phyloP scores from a whole-genome alignment of 2,888 invertebrate species.

The Dryobotodes eremita region DNA sequence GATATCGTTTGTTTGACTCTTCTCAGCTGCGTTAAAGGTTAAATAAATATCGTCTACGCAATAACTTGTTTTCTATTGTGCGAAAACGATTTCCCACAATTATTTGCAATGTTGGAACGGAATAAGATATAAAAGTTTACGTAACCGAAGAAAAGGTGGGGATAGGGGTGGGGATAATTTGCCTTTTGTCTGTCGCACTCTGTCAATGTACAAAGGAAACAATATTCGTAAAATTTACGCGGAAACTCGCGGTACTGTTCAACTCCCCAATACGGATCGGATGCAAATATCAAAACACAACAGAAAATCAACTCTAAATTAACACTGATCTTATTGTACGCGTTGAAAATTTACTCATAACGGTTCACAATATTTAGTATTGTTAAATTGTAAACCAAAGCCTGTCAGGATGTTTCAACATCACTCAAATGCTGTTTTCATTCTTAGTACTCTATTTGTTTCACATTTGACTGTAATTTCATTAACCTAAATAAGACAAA shows the following conservation, averaged over 20 bases:
- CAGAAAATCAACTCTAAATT: slow-evolving; percentile 63
- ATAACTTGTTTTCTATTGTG: slow-evolving; percentile 36
- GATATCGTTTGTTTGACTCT: slow-evolving; percentile 49
- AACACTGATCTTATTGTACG: slow-evolving; percentile 18
- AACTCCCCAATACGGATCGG: slow-evolving; percentile 62
- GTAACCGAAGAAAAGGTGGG: slow-evolving; percentile 36
- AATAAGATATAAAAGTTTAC: slow-evolving; percentile 49
- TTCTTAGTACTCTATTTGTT: neutral
- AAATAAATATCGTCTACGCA: slow-evolving; percentile 48
- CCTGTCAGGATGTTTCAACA: neutral
- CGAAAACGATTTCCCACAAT: slow-evolving; percentile 45
- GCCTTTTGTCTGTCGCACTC: slow-evolving; percentile 64
- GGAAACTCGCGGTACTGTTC: slow-evolving; percentile 67
- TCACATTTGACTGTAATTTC: slow-evolving; percentile 16
- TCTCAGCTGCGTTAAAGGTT: slow-evolving; percentile 40
- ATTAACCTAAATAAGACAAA: slow-evolving; percentile 17
- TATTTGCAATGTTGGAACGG: slow-evolving; percentile 50
- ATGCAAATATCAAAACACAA: slow-evolving; percentile 49
- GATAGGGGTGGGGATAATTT: slow-evolving; percentile 51
- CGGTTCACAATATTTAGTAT: neutral
- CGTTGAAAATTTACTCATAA: neutral
- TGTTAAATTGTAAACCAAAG: neutral
- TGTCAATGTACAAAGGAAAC: slow-evolving; percentile 69
- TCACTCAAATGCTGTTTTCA: neutral
- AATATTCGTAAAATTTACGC: slow-evolving; percentile 71